A percentile compares a stretch with the other conserved stretches of the same genome.
Evolutionary conservation across 2,113 vertebrate genomes (phyloP).

Genomic region (Mirza zaza): DNA sequence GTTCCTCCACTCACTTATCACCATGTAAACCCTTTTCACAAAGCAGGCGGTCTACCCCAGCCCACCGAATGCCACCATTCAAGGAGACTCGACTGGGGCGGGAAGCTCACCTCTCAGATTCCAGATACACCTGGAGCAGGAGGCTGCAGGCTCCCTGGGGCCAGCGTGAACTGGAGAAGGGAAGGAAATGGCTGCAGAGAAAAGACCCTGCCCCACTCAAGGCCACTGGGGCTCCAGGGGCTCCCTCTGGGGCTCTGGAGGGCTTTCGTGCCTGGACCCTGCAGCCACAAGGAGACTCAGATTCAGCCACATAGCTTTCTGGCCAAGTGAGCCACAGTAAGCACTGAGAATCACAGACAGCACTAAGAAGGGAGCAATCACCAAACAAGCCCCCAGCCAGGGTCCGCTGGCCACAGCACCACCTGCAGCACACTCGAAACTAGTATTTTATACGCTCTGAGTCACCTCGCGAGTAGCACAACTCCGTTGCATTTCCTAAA

Average conservation of each 20-base stretch:
- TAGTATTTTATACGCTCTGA: background rate
- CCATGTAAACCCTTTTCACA: background rate
- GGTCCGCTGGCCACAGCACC: background rate
- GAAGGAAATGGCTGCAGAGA: background rate
- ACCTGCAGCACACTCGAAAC: rapidly evolving
- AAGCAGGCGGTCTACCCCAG: background rate
- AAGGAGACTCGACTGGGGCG: background rate
- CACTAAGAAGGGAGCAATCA: rapidly evolving
- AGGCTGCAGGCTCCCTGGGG: background rate
- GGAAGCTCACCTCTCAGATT: background rate
- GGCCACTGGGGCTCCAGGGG: rapidly evolving
- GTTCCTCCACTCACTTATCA: background rate
- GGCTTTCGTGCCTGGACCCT: background rate
- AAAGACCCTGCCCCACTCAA: background rate
- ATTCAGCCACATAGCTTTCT: background rate
- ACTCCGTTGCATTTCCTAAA: background rate
- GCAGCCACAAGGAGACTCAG: background rate
- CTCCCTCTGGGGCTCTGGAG: background rate
- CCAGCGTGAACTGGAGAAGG: rapidly evolving
- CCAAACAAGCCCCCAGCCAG: background rate
- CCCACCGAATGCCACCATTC: background rate
- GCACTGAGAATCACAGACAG: background rate
- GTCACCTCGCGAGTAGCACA: rapidly evolving
- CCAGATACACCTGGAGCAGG: background rate
- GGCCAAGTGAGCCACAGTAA: background rate